Percentiles rank a stretch among this genome's conserved stretches.
These are phyloP conservation scores for Carcina quercana DNA, from an alignment of 2,888 invertebrate genomes.

Conservation along the genomic window DNA sequence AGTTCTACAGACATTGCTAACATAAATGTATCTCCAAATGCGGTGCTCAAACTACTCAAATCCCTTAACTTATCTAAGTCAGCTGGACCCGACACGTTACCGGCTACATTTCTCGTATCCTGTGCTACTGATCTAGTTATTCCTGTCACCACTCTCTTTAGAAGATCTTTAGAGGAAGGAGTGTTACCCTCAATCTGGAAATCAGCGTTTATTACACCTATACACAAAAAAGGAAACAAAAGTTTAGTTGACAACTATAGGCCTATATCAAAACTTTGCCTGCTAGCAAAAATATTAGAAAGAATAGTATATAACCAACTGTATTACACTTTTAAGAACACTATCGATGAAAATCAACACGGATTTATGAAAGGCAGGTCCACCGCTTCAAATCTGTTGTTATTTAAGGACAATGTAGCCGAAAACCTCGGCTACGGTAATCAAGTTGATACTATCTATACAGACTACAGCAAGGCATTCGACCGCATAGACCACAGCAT, in stretches of 20 bases:
- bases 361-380: no score
- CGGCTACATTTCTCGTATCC: background rate
- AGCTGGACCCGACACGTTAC: background rate
- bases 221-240: background rate
- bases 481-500: no score
- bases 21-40: no score
- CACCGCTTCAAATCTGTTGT: no score
- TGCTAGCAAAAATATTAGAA: background rate
- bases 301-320: no score
- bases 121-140: background rate
- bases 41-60: conserved; percentile 3
- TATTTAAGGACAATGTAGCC: no score
- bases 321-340: no score
- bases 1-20: background rate
- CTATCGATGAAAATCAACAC: no score
- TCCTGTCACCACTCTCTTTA: background rate
- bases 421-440: no score
- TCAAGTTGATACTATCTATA: no score
- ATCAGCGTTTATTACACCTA: background rate
- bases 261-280: background rate
- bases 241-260: background rate
- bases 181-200: conserved; percentile 1
- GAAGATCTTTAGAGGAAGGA: background rate
- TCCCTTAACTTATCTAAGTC: background rate
- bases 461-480: no score